Percentiles rank a stretch among this genome's conserved stretches.
These are phyloP conservation scores for Mesembrinibis cayennensis DNA, from an alignment of 2,113 vertebrate genomes.

Conservation along the genomic window DNA sequence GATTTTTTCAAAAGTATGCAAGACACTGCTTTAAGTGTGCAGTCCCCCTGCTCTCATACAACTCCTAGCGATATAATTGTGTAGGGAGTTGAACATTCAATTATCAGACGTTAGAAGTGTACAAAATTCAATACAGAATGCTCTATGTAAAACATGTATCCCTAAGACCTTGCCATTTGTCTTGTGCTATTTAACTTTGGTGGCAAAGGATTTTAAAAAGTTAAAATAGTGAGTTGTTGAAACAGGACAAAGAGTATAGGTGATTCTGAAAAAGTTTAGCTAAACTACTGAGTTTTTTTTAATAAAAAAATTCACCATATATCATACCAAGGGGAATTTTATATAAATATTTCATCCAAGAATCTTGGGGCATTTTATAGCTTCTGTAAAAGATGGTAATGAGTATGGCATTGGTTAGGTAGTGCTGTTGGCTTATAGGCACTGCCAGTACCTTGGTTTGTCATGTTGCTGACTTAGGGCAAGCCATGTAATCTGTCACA, in stretches of 20 bases:
- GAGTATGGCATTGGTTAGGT: neutral
- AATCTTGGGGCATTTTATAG: neutral
- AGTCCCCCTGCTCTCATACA: neutral
- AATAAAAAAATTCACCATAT: neutral
- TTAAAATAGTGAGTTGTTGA: neutral
- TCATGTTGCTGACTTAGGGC: neutral
- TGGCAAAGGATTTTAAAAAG: neutral
- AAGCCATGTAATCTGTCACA: neutral
- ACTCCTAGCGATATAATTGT: neutral
- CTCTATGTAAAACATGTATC: neutral
- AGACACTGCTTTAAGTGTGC: neutral
- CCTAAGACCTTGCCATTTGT: neutral
- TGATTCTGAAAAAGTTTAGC: neutral
- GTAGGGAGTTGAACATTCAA: neutral
- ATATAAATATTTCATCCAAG: neutral
- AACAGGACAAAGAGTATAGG: neutral
- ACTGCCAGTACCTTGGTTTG: neutral
- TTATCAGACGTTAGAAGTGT: rapidly evolving
- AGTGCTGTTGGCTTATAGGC: neutral
- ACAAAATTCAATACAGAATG: neutral
- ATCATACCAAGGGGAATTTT: neutral
- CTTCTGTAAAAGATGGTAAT: neutral
- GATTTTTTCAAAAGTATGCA: neutral
- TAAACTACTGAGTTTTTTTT: neutral
- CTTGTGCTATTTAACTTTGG: neutral